Evolutionary conservation across 2,113 vertebrate genomes (phyloP).

Genomic region (Epinephelus moara): DNA sequence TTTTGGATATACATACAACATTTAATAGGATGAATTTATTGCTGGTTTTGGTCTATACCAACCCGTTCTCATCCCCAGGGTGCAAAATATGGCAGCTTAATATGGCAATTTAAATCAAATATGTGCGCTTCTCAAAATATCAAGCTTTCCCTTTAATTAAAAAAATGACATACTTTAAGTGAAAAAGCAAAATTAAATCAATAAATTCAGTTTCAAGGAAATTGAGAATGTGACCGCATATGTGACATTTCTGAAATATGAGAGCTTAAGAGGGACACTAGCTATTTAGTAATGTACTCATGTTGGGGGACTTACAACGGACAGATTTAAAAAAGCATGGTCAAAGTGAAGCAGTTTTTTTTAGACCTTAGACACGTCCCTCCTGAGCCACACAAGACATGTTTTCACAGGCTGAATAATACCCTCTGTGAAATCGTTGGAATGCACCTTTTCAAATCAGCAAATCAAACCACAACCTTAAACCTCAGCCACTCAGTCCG

Average conservation of each 20-base stretch:
- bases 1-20: too few species aligned
- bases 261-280: not conserved
- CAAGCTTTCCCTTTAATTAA: too few species aligned
- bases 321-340: not conserved
- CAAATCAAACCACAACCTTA: slow-evolving; percentile 17
- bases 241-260: not conserved
- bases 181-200: too few species aligned
- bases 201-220: not conserved
- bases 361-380: not conserved
- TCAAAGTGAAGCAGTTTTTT: not conserved
- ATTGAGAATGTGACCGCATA: not conserved
- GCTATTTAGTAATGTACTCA: not conserved
- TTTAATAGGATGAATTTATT: too few species aligned
- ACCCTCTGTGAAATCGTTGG: not conserved
- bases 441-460: not conserved
- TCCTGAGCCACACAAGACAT: not conserved
- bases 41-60: too few species aligned
- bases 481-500: not conserved
- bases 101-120: too few species aligned
- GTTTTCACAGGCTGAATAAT: not conserved
- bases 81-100: too few species aligned
- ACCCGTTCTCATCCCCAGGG: too few species aligned
- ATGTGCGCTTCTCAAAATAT: too few species aligned
- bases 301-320: not conserved
- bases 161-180: too few species aligned